Percentiles rank a stretch among this genome's conserved stretches.
phyloP scores from a whole-genome alignment of 1,140 invertebrate species.

The Microplitis mediator region DNA sequence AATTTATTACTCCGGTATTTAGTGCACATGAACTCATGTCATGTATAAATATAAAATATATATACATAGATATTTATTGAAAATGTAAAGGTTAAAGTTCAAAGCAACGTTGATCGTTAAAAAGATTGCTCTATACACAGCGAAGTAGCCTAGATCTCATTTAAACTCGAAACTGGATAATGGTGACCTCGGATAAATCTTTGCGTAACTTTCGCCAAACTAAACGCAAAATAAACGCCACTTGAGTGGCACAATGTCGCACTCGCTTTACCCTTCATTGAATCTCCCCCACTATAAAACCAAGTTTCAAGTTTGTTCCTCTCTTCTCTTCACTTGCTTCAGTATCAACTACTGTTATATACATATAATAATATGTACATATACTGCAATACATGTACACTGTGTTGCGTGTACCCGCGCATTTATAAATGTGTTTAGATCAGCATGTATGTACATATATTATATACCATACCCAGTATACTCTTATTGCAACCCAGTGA shows the following conservation, averaged over 20 bases:
- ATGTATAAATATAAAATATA: no score
- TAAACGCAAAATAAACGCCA: constrained; percentile 44
- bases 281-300: neutral
- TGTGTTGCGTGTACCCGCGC: neutral
- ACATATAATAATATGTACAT: neutral
- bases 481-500: neutral
- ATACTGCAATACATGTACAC: neutral
- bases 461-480: constrained; percentile 26
- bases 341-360: neutral
- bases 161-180: neutral
- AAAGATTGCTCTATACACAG: constrained; percentile 1
- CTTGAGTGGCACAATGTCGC: constrained; percentile 30
- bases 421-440: constrained; percentile 9
- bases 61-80: neutral
- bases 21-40: no score
- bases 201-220: constrained; percentile 51
- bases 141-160: neutral
- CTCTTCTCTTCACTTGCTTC: neutral
- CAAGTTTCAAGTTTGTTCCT: neutral
- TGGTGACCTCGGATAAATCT: constrained; percentile 8
- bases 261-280: constrained; percentile 4
- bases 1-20: no score
- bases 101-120: neutral
- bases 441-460: constrained; percentile 10
- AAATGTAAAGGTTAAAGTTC: neutral